Percentiles rank a stretch among this genome's conserved stretches.
Conservation (phyloP, 2,888 invertebrate genomes). For the Troides aeacus region DNA sequence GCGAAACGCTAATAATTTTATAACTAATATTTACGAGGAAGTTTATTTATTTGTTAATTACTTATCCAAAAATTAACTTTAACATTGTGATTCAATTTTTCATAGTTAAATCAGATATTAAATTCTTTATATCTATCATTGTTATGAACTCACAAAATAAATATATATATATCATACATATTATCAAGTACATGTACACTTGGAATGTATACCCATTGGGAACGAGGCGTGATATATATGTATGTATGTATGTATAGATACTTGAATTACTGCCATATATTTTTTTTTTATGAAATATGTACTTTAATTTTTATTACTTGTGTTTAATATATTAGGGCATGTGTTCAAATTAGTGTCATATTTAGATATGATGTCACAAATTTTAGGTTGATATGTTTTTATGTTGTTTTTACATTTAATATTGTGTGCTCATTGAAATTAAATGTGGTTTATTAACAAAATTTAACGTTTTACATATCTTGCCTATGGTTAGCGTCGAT, state of each 20-base stretch:
- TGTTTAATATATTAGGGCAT: slow-evolving; percentile 54
- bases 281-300: slow-evolving; percentile 35
- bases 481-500: slow-evolving; percentile 31
- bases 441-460: slow-evolving; percentile 28
- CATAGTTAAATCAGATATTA: background rate
- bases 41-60: too few species aligned
- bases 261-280: slow-evolving; percentile 38
- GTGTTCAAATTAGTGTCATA: slow-evolving; percentile 80
- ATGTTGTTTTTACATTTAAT: slow-evolving; percentile 28
- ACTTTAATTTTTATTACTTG: slow-evolving; percentile 23
- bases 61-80: too few species aligned
- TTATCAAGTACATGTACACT: background rate
- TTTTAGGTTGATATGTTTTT: slow-evolving; percentile 38
- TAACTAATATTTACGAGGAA: too few species aligned
- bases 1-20: too few species aligned
- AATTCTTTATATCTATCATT: background rate
- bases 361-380: slow-evolving; percentile 66
- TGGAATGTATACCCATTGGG: too few species aligned
- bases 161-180: background rate
- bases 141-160: background rate
- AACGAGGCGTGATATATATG: too few species aligned
- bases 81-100: too few species aligned
- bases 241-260: background rate
- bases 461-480: slow-evolving; percentile 34
- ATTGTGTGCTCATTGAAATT: slow-evolving; percentile 27